Evolutionary conservation across 1,140 invertebrate genomes (phyloP), one percentile per base, ranked within the genome.

Genomic region (Globodera rostochiensis): DNA sequence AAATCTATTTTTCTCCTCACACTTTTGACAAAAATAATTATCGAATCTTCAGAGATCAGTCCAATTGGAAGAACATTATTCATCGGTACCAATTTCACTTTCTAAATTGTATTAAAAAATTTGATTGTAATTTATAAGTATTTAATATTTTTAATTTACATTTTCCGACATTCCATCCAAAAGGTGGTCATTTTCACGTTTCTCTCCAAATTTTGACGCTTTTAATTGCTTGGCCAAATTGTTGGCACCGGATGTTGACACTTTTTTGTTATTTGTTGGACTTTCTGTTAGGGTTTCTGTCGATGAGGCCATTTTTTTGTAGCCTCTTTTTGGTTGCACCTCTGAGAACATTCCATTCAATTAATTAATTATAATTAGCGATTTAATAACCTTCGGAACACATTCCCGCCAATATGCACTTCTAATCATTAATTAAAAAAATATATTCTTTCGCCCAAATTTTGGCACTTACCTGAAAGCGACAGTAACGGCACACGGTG

Each of bases 401-500:
- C 69, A 71, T 71, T 25, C 69, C 69, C 5, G 36, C 69, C 36
- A 47, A 15, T 45, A 71, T 36, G 69, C 69, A 71, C 36, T 71
- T 71, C 69, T 71, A 19, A 47, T 45, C 15, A 15, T 15, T 15
- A 60, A 60, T 15, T 60, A 60, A 47, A 47, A 47, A 13, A 25
- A 25, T 25, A 25, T 25, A 25, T 25, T 25, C 25, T 25, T 25
- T 25, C 25, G 1, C 25, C 25, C 25, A 21, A 36, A 71, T 47
- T 0, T 47, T 47, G 13, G 13, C 21, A 15, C 60, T 47, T 47
- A 47, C 69, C n/a, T 71, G 69, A 45, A 71, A 71, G 7, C 69
- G 69, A 47, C 69, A 71, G 69, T 45, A 71, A 45, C 69, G 69
- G 19, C 69, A 71, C 21, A 71, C 25, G 36, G 46, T 21, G 69